Evolutionary conservation across 2,888 invertebrate genomes (phyloP).

Genomic region (Pollenia griseotomentosa): DNA sequence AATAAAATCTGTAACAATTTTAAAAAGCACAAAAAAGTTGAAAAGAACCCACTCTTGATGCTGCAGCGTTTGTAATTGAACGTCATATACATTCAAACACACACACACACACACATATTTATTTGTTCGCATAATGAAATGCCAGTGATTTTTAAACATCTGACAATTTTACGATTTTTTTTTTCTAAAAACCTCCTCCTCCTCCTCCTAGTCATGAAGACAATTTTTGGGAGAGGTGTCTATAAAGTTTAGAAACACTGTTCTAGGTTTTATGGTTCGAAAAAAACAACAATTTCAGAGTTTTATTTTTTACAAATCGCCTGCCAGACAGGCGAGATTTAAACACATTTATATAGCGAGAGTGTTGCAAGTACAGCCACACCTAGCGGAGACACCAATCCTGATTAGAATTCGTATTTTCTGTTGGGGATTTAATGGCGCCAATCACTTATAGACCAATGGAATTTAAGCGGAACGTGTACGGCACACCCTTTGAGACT

Average conservation of each 20-base stretch:
- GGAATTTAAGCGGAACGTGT: too few relatives aligned
- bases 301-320: too few relatives aligned
- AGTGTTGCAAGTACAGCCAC: too few relatives aligned
- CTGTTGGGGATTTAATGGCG: too few relatives aligned
- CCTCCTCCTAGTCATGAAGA: background rate
- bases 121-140: conserved; percentile 25
- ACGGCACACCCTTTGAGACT: too few relatives aligned
- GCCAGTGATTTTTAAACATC: conserved; percentile 60
- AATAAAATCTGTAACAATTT: conserved; percentile 43
- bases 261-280: too few relatives aligned
- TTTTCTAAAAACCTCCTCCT: background rate
- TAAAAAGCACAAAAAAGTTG: background rate
- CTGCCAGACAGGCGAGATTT: too few relatives aligned
- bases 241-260: background rate
- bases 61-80: background rate
- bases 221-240: background rate
- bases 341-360: too few relatives aligned
- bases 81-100: background rate
- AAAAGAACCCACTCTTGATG: background rate
- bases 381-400: too few relatives aligned
- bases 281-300: too few relatives aligned
- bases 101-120: conserved; percentile 1
- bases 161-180: conserved; percentile 50
- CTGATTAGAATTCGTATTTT: too few relatives aligned
- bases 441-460: too few relatives aligned